Evolutionary conservation across 2,113 vertebrate genomes (phyloP).

Genomic region (Mirounga angustirostris): DNA sequence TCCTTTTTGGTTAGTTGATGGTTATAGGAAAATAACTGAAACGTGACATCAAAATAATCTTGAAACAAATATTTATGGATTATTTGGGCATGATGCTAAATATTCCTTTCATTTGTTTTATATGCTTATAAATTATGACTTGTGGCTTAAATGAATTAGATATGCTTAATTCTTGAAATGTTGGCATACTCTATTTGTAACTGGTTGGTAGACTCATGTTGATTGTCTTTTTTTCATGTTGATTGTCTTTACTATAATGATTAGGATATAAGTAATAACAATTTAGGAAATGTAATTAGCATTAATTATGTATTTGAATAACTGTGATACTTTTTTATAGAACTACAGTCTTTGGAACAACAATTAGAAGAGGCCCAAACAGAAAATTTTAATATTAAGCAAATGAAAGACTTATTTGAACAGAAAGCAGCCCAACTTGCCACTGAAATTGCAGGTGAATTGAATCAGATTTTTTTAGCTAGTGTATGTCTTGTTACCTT

Average conservation of each 20-base stretch:
- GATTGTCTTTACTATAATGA: neutral
- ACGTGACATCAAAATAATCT: constrained; percentile 42
- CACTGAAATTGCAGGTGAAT: constrained; percentile 98
- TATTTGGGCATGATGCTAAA: constrained; percentile 9
- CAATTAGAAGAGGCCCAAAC: constrained; percentile 96
- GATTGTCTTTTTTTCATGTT: neutral
- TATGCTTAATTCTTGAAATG: constrained; percentile 43
- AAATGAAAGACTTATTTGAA: constrained; percentile 99
- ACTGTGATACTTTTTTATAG: constrained; percentile 84
- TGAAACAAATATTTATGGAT: constrained; percentile 42
- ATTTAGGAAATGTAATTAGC: constrained; percentile 25
- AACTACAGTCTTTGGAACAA: constrained; percentile 91
- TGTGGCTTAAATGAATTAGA: neutral
- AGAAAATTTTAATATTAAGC: constrained; percentile 98
- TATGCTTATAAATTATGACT: constrained; percentile 25
- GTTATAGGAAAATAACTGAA: constrained; percentile 30
- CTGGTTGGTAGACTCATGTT: neutral
- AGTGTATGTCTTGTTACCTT: neutral
- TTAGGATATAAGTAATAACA: constrained; percentile 4
- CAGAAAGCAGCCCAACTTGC: constrained; percentile 98
- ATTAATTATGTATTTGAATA: constrained; percentile 38
- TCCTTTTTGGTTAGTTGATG: neutral
- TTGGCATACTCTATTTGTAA: neutral
- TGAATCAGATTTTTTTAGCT: constrained; percentile 49
- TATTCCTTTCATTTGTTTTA: constrained; percentile 53